phyloP scores from a whole-genome alignment of 64 coral and sea anemone genomes.

The Porites lutea region DNA sequence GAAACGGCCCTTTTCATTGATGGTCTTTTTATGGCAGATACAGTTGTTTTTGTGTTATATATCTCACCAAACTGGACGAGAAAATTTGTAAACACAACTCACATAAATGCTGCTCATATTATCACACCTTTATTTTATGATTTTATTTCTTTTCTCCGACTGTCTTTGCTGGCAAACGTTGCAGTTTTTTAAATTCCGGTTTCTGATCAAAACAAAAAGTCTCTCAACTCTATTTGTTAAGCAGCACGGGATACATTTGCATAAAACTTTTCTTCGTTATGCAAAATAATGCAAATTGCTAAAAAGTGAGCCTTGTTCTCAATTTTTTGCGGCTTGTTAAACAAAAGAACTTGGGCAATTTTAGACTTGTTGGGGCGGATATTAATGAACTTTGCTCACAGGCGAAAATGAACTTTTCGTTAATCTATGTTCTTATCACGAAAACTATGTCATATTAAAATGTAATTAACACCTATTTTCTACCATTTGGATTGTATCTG shows the following conservation, averaged over 20 bases:
- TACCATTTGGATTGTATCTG: no score
- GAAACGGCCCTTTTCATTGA: no score
- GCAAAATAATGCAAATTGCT: conserved; percentile 15
- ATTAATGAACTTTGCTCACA: not conserved
- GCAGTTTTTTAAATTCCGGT: no score
- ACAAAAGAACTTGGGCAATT: not conserved
- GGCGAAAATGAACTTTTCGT: not conserved
- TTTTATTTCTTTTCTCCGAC: no score
- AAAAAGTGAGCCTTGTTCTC: conserved; percentile 1
- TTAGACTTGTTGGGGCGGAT: not conserved
- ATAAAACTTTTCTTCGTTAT: not conserved
- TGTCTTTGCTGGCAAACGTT: no score
- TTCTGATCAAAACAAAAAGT: not conserved
- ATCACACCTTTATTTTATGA: no score
- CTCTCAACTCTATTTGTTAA: not conserved
- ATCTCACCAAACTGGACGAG: no score
- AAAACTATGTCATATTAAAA: not conserved
- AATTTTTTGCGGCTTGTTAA: not conserved
- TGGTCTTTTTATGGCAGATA: no score
- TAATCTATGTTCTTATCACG: no score
- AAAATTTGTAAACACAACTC: no score
- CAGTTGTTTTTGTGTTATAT: no score
- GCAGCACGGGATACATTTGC: not conserved
- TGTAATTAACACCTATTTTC: not conserved
- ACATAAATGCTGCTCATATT: no score